These are phyloP conservation scores for Dendrocopos noguchii DNA, from an alignment of 2,113 vertebrate species.

Conservation along the genomic window DNA sequence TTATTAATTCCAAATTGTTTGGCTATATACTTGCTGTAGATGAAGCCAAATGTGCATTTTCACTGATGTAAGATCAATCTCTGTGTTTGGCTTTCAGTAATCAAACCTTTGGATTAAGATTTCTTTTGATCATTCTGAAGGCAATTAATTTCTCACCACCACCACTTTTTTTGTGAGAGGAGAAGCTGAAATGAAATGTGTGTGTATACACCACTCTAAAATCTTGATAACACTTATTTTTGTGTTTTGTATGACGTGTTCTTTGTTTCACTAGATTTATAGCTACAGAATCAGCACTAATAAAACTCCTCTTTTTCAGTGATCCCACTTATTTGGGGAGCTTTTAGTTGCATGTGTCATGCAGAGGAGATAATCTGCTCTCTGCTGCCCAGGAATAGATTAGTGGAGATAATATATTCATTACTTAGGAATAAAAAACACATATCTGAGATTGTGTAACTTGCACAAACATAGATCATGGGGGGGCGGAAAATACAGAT, in stretches of 20 bases:
- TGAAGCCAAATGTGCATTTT: neutral
- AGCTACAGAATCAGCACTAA: neutral
- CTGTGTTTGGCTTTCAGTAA: constrained; percentile 21
- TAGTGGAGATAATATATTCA: neutral
- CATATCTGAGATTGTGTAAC: neutral
- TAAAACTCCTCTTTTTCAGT: neutral
- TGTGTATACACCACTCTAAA: neutral
- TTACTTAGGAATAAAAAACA: neutral
- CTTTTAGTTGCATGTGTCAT: neutral
- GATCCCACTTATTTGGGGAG: neutral
- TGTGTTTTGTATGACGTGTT: neutral
- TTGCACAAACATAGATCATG: neutral
- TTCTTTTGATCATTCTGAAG: constrained; percentile 49
- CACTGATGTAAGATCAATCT: neutral
- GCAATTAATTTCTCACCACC: constrained; percentile 7
- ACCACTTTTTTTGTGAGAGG: neutral
- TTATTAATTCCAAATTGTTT: neutral
- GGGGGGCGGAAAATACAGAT: constrained; percentile 6
- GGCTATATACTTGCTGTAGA: neutral
- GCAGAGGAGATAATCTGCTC: neutral
- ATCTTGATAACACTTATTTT: neutral
- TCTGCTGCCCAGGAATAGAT: neutral
- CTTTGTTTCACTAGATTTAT: neutral
- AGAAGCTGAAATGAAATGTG: neutral
- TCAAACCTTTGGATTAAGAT: neutral